Conservation (phyloP, 2,888 invertebrate genomes). For the Xanthostigma xanthostigma region DNA sequence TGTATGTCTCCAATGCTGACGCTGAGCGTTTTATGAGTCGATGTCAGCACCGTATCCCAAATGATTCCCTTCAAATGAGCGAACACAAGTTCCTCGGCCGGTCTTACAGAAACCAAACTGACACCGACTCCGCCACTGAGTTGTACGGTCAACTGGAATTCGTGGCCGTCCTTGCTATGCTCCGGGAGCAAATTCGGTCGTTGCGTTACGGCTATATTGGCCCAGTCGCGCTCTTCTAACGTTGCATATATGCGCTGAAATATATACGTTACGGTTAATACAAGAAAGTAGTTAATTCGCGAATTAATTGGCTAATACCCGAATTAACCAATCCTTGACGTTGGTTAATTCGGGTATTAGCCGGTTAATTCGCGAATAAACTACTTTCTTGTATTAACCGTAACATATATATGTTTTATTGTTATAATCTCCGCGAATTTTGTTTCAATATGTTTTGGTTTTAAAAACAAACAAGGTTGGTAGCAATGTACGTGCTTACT, state of each 20-base stretch:
- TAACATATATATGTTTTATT: too few relatives aligned
- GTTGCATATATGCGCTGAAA: slow-evolving; percentile 30
- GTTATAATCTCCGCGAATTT: too few relatives aligned
- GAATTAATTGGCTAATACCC: too few relatives aligned
- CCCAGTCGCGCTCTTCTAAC: slow-evolving; percentile 37
- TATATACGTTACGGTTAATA: too few relatives aligned
- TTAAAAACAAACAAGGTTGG: too few relatives aligned
- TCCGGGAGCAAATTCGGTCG: slow-evolving; percentile 24
- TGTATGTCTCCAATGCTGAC: slow-evolving; percentile 68
- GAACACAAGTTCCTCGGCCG: slow-evolving; percentile 70
- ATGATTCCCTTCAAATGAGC: slow-evolving; percentile 49
- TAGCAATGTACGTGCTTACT: too few relatives aligned
- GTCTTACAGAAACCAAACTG: slow-evolving; percentile 59
- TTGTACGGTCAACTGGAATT: slow-evolving; percentile 45
- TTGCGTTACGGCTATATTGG: slow-evolving; percentile 32
- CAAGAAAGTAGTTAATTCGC: too few relatives aligned
- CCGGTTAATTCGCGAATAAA: too few relatives aligned
- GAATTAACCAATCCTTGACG: too few relatives aligned
- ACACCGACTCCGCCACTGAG: slow-evolving; percentile 53
- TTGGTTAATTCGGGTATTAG: too few relatives aligned
- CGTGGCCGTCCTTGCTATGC: slow-evolving; percentile 21
- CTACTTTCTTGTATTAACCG: too few relatives aligned
- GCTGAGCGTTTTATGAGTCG: slow-evolving; percentile 42
- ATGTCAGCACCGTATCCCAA: slow-evolving; percentile 41
- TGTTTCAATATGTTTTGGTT: too few relatives aligned